phyloP scores from a whole-genome alignment of 2,797 vertebrate genomes.

The Huso huso region DNA sequence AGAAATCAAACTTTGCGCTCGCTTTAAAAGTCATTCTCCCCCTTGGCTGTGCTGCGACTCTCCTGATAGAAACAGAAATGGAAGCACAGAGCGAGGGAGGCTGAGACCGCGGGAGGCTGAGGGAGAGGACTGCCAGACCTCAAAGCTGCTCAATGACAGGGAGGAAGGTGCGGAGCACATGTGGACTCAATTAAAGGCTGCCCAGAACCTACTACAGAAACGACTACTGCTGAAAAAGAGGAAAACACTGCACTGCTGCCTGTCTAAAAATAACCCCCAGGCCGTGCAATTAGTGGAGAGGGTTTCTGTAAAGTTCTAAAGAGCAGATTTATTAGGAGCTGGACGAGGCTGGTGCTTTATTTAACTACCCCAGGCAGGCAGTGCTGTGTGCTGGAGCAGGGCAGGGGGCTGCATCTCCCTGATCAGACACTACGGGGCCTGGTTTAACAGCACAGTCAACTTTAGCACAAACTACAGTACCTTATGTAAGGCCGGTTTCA shows the following conservation, averaged over 20 bases:
- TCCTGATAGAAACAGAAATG: too few species aligned
- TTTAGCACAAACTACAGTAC: too few species aligned
- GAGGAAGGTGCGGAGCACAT: slow-evolving; percentile 39
- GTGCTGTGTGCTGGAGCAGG: too few species aligned
- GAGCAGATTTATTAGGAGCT: not conserved
- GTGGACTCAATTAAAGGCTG: slow-evolving; percentile 64
- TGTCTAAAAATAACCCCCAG: slow-evolving; percentile 62
- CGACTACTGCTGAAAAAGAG: slow-evolving; percentile 11
- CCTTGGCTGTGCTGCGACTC: too few species aligned
- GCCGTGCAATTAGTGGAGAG: slow-evolving; percentile 67
- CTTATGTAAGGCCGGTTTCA: too few species aligned
- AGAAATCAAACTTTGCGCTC: too few species aligned
- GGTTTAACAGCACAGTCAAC: too few species aligned
- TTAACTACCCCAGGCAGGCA: not conserved
- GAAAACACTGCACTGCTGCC: slow-evolving; percentile 43
- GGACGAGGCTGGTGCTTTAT: not conserved
- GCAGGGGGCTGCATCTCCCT: too few species aligned
- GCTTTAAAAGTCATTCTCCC: too few species aligned
- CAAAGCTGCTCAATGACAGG: not conserved
- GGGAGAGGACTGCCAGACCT: not conserved
- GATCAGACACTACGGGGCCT: too few species aligned
- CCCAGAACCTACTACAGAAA: slow-evolving; percentile 35
- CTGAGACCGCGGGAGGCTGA: too few species aligned
- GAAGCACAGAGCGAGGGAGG: too few species aligned
- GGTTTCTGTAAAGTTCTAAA: slow-evolving; percentile 35